These are phyloP conservation scores for Nemopilema nomurai DNA, from an alignment of 30 jellyfish, hydroid and myxozoan genomes.

Conservation along the genomic window DNA sequence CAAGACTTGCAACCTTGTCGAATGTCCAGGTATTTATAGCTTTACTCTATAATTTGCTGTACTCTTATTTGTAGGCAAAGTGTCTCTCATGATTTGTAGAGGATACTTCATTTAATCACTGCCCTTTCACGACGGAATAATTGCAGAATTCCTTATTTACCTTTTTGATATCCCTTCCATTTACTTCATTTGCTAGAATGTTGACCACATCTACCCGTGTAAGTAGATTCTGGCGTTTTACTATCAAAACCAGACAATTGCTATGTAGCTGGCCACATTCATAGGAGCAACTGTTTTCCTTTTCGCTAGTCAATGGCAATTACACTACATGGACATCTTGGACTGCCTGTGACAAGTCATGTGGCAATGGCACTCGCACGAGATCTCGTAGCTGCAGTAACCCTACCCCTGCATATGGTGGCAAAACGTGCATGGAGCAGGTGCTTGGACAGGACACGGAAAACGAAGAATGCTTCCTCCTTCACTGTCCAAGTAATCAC, in stretches of 20 bases:
- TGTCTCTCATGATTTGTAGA: too few species aligned
- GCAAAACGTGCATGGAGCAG: conserved; percentile 74
- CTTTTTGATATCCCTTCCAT: too few species aligned
- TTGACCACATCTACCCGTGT: too few species aligned
- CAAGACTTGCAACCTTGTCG: conserved; percentile 62
- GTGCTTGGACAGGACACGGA: conserved; percentile 78
- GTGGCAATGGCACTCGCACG: conserved; percentile 76
- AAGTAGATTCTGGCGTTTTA: too few species aligned
- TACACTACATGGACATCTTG: conserved; percentile 71
- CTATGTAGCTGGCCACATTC: too few species aligned
- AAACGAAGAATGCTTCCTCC: conserved; percentile 66
- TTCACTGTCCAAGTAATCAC: conserved; percentile 72
- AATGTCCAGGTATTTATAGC: conserved; percentile 75
- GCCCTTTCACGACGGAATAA: too few species aligned
- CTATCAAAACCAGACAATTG: too few species aligned
- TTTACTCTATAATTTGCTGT: not conserved
- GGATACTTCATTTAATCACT: too few species aligned
- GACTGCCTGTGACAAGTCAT: conserved; percentile 74
- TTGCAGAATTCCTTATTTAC: too few species aligned
- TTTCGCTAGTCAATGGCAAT: conserved; percentile 56
- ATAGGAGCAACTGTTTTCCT: not conserved
- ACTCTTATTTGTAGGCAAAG: too few species aligned
- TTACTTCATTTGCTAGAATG: too few species aligned
- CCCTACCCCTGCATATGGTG: conserved; percentile 84
- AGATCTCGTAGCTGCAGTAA: conserved; percentile 70